Evolutionary conservation across 37 sponge, comb jelly and placozoan genomes (phyloP), one percentile per base, ranked within the genome.

Genomic region (Spongia lamella): DNA sequence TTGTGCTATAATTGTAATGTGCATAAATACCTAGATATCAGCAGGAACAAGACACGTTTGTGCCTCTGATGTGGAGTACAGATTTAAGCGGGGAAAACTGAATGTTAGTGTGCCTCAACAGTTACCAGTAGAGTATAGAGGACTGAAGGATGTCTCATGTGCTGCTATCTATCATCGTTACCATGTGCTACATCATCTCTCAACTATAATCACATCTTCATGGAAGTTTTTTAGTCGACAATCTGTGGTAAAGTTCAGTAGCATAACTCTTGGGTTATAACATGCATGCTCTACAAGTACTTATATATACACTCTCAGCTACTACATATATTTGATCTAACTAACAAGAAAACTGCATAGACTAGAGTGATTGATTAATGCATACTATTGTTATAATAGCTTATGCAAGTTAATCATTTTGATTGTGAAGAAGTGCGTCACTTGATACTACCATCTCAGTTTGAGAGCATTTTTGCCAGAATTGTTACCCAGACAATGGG

Each of bases 141-240:
- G 57, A 7, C 84, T 93, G 39, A 68, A 51, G 56, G 79, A 79
- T 29, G 7, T 93, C 9, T 52, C 87, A 0, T 75, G 76, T 43
- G 37, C 53, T 19, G 63, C 77, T 36, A 81, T 93, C 59, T 58
- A 79, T 53, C 72, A 79, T 7, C 72, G 94, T 27, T 43, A 86
- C 13, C 67, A 73, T 53, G 66, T 83, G 24, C 81, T 93, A 34
- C 78, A 75, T 39, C 79, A 86, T 49, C 79, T 89, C 76, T 76
- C 87, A 20, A 72, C 71, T 39, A 34, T 79, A 4, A 73, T 93
- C 16, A 15, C 72, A 14, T 67, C 70, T 19, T 81, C 87, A 21
- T 93, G 94, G 94, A 77, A 75, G 39, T 67, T 93, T 30, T 81
- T 89, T 47, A 55, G 53, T 49, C n/a, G 38, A 54, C 25, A 60